Base-by-base conservation (phyloP, 2,113 vertebrate species). In the Sterrhoptilus dennistouni region DNA sequence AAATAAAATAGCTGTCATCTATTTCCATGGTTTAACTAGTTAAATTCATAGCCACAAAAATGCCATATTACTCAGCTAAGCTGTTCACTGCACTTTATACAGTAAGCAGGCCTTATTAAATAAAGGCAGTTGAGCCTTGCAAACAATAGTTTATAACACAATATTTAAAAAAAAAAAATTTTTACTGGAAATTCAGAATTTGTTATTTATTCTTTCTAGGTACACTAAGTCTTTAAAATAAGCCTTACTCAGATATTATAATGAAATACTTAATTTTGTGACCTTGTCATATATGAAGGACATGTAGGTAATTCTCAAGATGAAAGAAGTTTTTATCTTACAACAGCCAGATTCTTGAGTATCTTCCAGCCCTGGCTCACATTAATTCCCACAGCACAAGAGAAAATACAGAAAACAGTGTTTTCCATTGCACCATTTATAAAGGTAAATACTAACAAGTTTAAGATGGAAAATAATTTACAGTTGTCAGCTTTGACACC, bases 1-100 rank as follows among this genome's bases (percentile, higher is more conserved):
- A 92, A 95, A 88, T n/a, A 92, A 87, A 87, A 35, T 87, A 81
- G 24, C 80, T 95, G 93, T 92, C 92, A 90, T 95, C 54, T 83
- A 12, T 96, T 94, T 95, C 40, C 12, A 33, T 88, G 79, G 70
- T 33, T 88, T 96, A 92, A 92, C 66, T 90, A 80, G 85, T 93
- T 92, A 93, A 95, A 95, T 80, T 83, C 79, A 78, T 81, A 76
- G 63, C 63, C 54, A 42, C 49, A 77, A 86, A 95, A 93, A 88
- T 72, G 22, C 70, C 14, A 3, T 83, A 54, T 93, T 92, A 83
- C 38, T 74, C 71, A 88, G 14, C 54, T 88, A 80, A 95, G 22
- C 40, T 80, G 28, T 78, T 93, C 69, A 81, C 36, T 90, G 57
- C 16, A 38, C 77, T 93, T 90, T 70, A 61, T 72, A 24, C 18